These are phyloP conservation scores for Drosophila mercatorum DNA, from an alignment of 2,888 invertebrate species.

Conservation along the genomic window DNA sequence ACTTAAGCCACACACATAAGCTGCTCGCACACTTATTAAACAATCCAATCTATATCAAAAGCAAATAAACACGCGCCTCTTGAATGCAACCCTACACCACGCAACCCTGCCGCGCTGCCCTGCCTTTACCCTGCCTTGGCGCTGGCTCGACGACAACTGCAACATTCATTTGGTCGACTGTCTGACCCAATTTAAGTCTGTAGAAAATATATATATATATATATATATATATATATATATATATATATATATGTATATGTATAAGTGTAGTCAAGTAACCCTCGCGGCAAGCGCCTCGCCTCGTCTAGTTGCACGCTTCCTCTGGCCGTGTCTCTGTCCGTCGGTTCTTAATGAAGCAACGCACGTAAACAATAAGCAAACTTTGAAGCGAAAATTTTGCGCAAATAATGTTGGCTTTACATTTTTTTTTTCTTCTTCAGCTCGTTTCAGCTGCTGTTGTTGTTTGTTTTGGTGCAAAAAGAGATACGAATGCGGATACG, in stretches of 20 bases:
- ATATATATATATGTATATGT: slow-evolving; percentile 24
- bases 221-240: no score
- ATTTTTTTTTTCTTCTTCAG: slow-evolving; percentile 32
- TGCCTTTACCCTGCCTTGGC: not conserved
- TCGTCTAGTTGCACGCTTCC: slow-evolving; percentile 10
- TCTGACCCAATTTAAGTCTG: slow-evolving; percentile 72
- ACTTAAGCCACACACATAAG: slow-evolving; percentile 58
- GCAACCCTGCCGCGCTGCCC: not conserved
- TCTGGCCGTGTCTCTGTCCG: slow-evolving; percentile 1
- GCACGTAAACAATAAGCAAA: slow-evolving; percentile 78
- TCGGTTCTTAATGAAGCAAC: slow-evolving; percentile 76
- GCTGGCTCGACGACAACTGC: slow-evolving; percentile 52
- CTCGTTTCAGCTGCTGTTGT: slow-evolving; percentile 5
- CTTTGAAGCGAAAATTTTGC: slow-evolving; percentile 78
- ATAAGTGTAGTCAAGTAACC: slow-evolving; percentile 68
- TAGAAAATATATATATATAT: slow-evolving; percentile 35
- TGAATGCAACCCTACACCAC: slow-evolving; percentile 39
- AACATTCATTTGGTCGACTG: slow-evolving; percentile 56
- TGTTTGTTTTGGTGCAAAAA: slow-evolving; percentile 35
- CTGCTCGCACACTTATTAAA: slow-evolving; percentile 57
- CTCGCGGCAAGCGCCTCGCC: slow-evolving; percentile 43
- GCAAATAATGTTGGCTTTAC: slow-evolving; percentile 73
- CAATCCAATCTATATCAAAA: slow-evolving; percentile 76
- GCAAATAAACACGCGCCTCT: slow-evolving; percentile 76
- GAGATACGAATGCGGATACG: slow-evolving; percentile 66